phyloP scores from a whole-genome alignment of 1,140 invertebrate genomes.

The Drosophila murphyi region DNA sequence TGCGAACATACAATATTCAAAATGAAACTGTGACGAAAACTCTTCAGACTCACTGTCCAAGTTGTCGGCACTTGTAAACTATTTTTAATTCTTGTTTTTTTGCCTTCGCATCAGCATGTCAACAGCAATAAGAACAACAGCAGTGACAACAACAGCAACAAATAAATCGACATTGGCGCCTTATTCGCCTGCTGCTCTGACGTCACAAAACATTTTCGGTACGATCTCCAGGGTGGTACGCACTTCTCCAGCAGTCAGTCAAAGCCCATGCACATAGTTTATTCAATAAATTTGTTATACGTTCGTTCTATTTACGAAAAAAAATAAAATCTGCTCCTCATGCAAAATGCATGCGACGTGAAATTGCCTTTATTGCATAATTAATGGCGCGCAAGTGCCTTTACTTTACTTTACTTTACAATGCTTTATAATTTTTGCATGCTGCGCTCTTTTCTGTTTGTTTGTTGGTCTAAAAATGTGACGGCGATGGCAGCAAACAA shows the following conservation, averaged over 20 bases:
- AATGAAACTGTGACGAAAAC: not conserved
- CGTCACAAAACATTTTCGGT: constrained; percentile 31
- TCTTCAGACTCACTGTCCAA: constrained; percentile 10
- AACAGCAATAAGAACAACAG: constrained; percentile 41
- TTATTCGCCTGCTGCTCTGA: constrained; percentile 61
- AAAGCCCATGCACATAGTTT: constrained; percentile 48
- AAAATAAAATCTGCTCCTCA: constrained; percentile 19
- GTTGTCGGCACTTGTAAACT: constrained; percentile 76
- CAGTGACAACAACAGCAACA: constrained; percentile 23
- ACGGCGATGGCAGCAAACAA: constrained; percentile 10
- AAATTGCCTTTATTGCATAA: constrained; percentile 74
- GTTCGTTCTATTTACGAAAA: constrained; percentile 8
- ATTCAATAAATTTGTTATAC: constrained; percentile 63
- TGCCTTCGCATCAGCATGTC: constrained; percentile 49
- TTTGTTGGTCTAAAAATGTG: constrained; percentile 7
- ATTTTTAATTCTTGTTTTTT: constrained; percentile 72
- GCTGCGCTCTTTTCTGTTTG: constrained; percentile 4
- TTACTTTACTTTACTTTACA: constrained; percentile 12
- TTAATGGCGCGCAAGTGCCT: constrained; percentile 49
- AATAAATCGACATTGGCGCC: constrained; percentile 58
- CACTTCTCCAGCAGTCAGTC: constrained; percentile 6
- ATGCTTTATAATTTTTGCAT: constrained; percentile 52
- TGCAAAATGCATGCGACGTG: constrained; percentile 45
- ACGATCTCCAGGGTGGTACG: constrained; percentile 57
- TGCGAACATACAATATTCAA: too few relatives aligned